These are phyloP conservation scores for Ectobius pallidus DNA, from an alignment of 2,888 invertebrate genomes.

Conservation along the genomic window DNA sequence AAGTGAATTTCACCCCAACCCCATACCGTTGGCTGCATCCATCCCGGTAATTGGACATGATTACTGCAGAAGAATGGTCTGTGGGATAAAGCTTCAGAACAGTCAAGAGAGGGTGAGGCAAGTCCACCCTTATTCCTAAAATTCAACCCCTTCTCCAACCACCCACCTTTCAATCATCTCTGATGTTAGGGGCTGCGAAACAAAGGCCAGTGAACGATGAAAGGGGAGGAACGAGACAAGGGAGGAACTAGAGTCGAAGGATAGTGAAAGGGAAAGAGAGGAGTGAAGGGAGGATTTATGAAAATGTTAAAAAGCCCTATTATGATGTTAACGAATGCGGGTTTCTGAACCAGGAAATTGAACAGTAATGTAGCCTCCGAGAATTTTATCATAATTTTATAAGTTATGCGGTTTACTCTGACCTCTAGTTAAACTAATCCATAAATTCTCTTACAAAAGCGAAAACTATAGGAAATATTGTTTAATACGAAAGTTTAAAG, in stretches of 20 bases:
- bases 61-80: constrained; percentile 36
- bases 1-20: constrained; percentile 10
- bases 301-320: no score
- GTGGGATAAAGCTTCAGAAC: neutral
- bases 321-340: no score
- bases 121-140: neutral
- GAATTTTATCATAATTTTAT: no score
- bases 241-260: neutral
- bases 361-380: no score
- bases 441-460: no score
- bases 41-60: constrained; percentile 39
- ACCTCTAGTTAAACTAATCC: no score
- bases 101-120: neutral
- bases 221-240: neutral
- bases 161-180: neutral
- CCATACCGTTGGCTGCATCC: neutral
- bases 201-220: constrained; percentile 6
- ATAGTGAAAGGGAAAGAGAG: no score
- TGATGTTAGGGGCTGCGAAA: constrained; percentile 10
- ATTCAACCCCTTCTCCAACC: neutral
- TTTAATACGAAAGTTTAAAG: no score
- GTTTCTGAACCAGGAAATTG: no score
- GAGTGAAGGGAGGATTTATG: no score
- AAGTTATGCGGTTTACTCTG: no score
- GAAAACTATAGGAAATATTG: no score